Base-by-base conservation (phyloP, 2,113 vertebrate species). In the Percina caprodes region DNA sequence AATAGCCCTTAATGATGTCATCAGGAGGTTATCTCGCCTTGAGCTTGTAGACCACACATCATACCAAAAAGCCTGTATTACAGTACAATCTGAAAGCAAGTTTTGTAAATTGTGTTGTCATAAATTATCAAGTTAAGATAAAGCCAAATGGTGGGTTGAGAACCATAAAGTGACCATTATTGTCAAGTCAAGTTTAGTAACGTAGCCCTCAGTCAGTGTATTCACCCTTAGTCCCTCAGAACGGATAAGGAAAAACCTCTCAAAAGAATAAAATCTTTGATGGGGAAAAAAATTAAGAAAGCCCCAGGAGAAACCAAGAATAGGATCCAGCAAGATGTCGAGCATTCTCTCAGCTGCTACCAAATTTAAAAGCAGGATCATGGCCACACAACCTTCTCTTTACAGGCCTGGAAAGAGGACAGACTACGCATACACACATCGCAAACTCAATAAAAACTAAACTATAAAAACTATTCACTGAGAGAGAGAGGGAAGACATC, bases 1-100 rank as follows among this genome's bases (percentile, higher is more conserved):
- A 70, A 66, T 16, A 60, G 60, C 54, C 54, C 19, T 55, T 39
- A 68, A 70, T 76, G 52, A 35, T 68, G 60, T 60, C 54, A 59
- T 65, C 19, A 24, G 54, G 54, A 35, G 61, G 61, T 72, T 55
- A 61, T 76, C 67, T 66, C 8, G 4, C 67, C 35, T 11, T 48
- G 30, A 12, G 60, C 52, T 16, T 12, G 23, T 24, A 75, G 11
- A 61, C 54, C n/a, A 39, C 46, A 42, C 62, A 81, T 68, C 73
- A 68, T n/a, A 62, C 42, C 6, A 49, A 16, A 48, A 12, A n/a
- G 30, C 23, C 59, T 21, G 72, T 26, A 7, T 10, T 54, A 30
- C 59, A 51, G 16, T 48, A 30, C 66, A 51, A 21, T n/a, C 16
- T 7, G 5, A 23, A 13, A 18, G 58, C 8, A 60, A 19, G 26